phyloP scores from a whole-genome alignment of 2,888 invertebrate species.

The Rhodophaea formosa region DNA sequence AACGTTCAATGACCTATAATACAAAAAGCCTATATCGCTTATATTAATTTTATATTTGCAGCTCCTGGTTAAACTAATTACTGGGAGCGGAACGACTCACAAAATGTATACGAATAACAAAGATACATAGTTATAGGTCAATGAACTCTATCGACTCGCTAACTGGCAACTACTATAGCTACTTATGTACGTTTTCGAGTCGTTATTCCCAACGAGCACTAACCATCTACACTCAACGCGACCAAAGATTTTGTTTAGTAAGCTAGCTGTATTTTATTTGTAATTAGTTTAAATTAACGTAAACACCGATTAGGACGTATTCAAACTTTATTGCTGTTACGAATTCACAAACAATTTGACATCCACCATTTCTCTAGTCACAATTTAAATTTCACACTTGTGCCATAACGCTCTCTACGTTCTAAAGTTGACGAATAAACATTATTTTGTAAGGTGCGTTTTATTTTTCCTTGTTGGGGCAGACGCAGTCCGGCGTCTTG shows the following conservation, averaged over 20 bases:
- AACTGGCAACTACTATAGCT: background rate
- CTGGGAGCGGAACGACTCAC: no score
- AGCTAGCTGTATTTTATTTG: slow-evolving; percentile 46
- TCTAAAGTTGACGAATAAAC: slow-evolving; percentile 45
- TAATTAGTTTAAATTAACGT: slow-evolving; percentile 34
- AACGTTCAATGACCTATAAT: no score
- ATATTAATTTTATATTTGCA: no score
- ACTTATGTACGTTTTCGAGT: slow-evolving; percentile 4
- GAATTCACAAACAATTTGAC: slow-evolving; percentile 40
- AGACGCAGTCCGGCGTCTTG: slow-evolving; percentile 36
- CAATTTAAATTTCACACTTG: slow-evolving; percentile 40
- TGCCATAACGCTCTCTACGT: slow-evolving; percentile 67
- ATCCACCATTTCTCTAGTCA: slow-evolving; percentile 67
- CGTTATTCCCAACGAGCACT: slow-evolving; percentile 13
- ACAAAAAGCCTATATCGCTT: no score
- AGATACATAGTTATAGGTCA: background rate
- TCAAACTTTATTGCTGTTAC: slow-evolving; percentile 33
- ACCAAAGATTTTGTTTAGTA: slow-evolving; percentile 71
- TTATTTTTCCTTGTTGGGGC: slow-evolving; percentile 48
- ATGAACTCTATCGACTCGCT: background rate
- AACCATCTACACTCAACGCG: slow-evolving; percentile 61
- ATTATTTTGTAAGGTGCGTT: slow-evolving; percentile 48
- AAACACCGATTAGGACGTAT: slow-evolving; percentile 39
- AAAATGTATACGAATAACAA: no score
- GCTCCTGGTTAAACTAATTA: no score